Percentiles rank a stretch among this genome's conserved stretches.
Conservation (phyloP, 2,888 invertebrate genomes). For the Scrobipalpa costella region DNA sequence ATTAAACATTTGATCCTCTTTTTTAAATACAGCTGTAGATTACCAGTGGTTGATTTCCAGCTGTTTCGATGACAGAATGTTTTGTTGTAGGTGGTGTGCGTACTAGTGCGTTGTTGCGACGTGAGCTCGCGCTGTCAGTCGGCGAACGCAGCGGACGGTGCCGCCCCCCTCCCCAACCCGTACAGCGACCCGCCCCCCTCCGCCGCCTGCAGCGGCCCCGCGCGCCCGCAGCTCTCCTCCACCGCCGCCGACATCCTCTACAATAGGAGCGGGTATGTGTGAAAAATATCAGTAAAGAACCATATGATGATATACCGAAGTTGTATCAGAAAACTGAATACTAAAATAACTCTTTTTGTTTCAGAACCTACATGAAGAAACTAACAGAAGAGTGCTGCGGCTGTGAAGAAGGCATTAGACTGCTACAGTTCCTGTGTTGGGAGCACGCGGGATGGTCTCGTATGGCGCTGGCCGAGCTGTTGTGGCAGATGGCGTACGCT, state of each 20-base stretch:
- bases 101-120: constrained; percentile 95
- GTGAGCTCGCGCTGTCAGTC: constrained; percentile 86
- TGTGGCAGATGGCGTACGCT: constrained; percentile 94
- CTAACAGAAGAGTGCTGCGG: constrained; percentile 96
- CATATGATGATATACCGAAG: no score
- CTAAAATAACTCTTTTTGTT: background rate
- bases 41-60: no score
- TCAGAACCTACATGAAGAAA: constrained; percentile 91
- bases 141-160: constrained; percentile 72
- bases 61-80: no score
- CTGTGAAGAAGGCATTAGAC: constrained; percentile 93
- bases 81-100: constrained; percentile 85
- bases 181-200: constrained; percentile 86
- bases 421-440: constrained; percentile 97
- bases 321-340: no score
- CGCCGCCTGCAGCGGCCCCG: constrained; percentile 35
- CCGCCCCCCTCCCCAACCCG: constrained; percentile 82
- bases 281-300: background rate
- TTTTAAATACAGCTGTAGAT: no score
- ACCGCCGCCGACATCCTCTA: constrained; percentile 91
- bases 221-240: constrained; percentile 60
- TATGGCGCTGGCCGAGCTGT: constrained; percentile 91
- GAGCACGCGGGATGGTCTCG: constrained; percentile 97
- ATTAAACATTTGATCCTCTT: background rate
- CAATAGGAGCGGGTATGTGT: constrained; percentile 85